Evolutionary conservation across 2,113 vertebrate species (phyloP).

Genomic region (Saguinus midas): DNA sequence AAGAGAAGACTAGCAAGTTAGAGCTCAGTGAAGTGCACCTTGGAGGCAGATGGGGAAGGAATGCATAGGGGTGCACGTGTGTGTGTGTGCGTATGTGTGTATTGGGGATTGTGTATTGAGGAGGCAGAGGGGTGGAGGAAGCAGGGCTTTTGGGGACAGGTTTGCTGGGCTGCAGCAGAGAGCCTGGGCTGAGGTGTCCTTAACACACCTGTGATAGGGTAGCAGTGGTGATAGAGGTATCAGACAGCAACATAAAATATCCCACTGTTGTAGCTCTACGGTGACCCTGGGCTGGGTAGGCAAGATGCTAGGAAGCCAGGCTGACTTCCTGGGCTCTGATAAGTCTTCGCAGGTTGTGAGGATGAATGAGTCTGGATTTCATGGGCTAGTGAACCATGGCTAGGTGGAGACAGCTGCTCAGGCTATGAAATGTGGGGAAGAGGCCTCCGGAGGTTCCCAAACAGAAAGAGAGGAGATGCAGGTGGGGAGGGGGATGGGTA

Average conservation of each 20-base stretch:
- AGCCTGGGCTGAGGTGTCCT: neutral
- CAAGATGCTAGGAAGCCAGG: neutral
- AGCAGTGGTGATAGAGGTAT: neutral
- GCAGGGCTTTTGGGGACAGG: neutral
- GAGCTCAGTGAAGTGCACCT: neutral
- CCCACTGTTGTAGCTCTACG: neutral
- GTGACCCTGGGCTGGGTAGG: neutral
- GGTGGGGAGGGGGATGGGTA: neutral
- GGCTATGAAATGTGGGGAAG: slow-evolving; percentile 62
- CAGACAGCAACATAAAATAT: neutral
- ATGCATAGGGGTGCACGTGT: neutral
- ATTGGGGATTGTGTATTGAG: neutral
- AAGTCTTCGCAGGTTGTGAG: neutral
- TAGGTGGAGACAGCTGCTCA: slow-evolving; percentile 73
- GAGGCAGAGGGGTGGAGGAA: neutral
- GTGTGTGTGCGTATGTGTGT: neutral
- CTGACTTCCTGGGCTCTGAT: slow-evolving; percentile 6
- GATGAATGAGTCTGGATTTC: slow-evolving; percentile 66
- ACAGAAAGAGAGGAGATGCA: neutral
- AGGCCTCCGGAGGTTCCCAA: slow-evolving; percentile 52
- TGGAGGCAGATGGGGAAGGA: neutral
- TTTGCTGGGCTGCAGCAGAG: neutral
- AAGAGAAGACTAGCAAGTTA: neutral
- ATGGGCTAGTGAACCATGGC: slow-evolving; percentile 56
- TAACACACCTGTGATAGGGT: neutral